Evolutionary conservation across 2,113 vertebrate species (phyloP).

Genomic region (Pithys albifrons): DNA sequence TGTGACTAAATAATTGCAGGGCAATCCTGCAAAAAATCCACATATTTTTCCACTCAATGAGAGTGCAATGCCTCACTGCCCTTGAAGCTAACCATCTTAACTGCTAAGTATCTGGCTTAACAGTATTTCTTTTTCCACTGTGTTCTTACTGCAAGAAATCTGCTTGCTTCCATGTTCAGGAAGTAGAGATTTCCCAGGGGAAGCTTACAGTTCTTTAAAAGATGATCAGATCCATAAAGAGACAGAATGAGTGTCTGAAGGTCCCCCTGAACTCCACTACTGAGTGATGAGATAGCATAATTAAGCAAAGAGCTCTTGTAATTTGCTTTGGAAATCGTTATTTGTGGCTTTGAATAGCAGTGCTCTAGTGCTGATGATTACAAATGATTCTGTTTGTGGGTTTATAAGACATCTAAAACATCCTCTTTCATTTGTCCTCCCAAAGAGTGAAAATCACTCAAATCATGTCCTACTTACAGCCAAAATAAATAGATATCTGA

Average conservation of each 20-base stretch:
- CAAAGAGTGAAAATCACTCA: not conserved
- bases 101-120: not conserved
- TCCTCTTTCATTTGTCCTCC: not conserved
- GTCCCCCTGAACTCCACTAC: not conserved
- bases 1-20: not conserved
- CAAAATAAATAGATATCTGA: not conserved
- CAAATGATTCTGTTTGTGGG: not conserved
- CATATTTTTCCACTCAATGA: not conserved
- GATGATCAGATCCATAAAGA: not conserved
- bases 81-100: not conserved
- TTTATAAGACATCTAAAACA: not conserved
- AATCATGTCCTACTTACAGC: not conserved
- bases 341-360: not conserved
- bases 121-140: not conserved
- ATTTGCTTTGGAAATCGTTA: not conserved
- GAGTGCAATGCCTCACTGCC: not conserved
- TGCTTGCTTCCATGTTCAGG: not conserved
- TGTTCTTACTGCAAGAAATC: not conserved
- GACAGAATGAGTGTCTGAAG: not conserved
- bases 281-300: not conserved
- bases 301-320: constrained; percentile 17
- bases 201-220: not conserved
- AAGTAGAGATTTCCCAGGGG: not conserved
- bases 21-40: not conserved
- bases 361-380: not conserved